Evolutionary conservation across 2,888 invertebrate genomes (phyloP).

Genomic region (Amphipyra tragopoginis): DNA sequence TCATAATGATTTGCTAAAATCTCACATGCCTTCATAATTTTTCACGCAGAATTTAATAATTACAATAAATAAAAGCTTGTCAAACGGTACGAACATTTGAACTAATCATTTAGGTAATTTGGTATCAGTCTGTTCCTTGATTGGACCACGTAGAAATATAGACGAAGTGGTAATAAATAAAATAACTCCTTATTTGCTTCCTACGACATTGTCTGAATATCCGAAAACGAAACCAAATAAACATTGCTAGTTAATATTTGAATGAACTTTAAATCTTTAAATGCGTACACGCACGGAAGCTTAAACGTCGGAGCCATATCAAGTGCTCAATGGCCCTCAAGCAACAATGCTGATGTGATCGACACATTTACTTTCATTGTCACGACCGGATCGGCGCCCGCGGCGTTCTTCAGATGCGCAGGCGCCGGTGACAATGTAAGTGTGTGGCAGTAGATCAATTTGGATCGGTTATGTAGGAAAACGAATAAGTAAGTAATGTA

Average conservation of each 20-base stretch:
- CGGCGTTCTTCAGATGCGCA: conserved; percentile 53
- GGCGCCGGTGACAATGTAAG: conserved; percentile 41
- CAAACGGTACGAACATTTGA: too few species aligned
- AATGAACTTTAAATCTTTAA: background rate
- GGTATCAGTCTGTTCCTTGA: conserved; percentile 11
- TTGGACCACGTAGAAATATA: conserved; percentile 20
- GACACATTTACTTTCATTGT: conserved; percentile 50
- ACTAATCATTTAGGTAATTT: too few species aligned
- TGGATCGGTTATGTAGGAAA: background rate
- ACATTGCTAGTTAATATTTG: background rate
- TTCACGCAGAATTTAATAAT: too few species aligned
- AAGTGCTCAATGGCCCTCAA: conserved; percentile 4
- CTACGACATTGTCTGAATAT: background rate
- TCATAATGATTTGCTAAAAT: too few species aligned
- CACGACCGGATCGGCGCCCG: conserved; percentile 59
- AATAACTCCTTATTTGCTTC: conserved; percentile 6
- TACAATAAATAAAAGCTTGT: too few species aligned
- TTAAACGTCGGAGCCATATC: background rate
- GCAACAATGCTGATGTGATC: conserved; percentile 4
- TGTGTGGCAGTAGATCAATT: conserved; percentile 20
- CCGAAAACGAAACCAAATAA: too few species aligned
- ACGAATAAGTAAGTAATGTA: too few species aligned
- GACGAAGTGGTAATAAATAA: conserved; percentile 21
- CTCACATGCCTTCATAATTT: too few species aligned
- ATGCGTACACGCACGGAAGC: conserved; percentile 5